Evolutionary conservation across 2,888 invertebrate genomes (phyloP).

Genomic region (Drosophila peninsularis): DNA sequence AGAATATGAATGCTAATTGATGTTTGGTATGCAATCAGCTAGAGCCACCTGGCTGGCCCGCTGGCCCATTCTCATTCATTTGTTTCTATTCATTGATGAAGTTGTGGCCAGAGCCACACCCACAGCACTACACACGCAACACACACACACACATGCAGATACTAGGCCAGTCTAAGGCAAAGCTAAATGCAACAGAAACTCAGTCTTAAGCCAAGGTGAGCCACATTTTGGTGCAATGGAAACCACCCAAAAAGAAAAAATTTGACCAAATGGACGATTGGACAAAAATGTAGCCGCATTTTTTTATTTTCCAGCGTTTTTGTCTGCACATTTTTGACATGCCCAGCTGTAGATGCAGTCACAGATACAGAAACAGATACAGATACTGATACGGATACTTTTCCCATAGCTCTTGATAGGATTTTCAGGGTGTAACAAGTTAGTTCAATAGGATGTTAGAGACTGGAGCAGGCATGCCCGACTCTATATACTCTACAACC

Average conservation of each 20-base stretch:
- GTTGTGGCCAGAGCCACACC: constrained; percentile 44
- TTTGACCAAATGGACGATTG: constrained; percentile 28
- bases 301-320: constrained; percentile 6
- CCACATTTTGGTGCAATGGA: constrained; percentile 63
- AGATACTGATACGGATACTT: constrained; percentile 2
- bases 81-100: constrained; percentile 72
- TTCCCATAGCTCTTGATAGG: not conserved
- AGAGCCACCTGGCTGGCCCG: constrained; percentile 60
- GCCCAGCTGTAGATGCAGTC: constrained; percentile 39
- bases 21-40: constrained; percentile 54
- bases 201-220: constrained; percentile 66
- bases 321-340: constrained; percentile 44
- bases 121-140: constrained; percentile 26
- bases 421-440: not conserved
- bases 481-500: not conserved
- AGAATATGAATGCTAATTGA: constrained; percentile 42
- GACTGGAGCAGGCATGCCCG: not conserved
- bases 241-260: constrained; percentile 24
- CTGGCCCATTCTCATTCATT: constrained; percentile 59
- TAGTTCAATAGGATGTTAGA: too few relatives aligned
- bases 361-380: constrained; percentile 29
- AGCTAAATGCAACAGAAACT: constrained; percentile 28
- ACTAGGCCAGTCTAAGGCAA: constrained; percentile 1
- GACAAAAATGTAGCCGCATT: constrained; percentile 31
- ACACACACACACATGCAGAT: constrained; percentile 30